A percentile compares a stretch with the other conserved stretches of the same genome.
phyloP scores from a whole-genome alignment of 2,888 invertebrate genomes.

The Chloroclysta siterata region DNA sequence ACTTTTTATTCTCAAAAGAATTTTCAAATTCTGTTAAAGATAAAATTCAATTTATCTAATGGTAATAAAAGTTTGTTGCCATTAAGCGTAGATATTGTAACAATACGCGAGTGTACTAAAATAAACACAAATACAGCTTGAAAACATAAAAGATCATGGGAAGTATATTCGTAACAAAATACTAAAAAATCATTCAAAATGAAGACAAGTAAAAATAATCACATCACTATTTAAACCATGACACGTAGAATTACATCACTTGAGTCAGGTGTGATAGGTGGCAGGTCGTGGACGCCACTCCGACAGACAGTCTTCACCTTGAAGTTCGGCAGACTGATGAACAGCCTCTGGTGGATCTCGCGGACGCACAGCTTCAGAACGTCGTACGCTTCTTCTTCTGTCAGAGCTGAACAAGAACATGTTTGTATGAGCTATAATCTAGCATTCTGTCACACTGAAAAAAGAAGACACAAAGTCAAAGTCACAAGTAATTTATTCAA shows the following conservation, averaged over 20 bases:
- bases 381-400: slow-evolving; percentile 91
- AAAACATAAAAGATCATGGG: too few relatives aligned
- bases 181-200: background rate
- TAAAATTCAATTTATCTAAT: too few relatives aligned
- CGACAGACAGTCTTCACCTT: slow-evolving; percentile 93
- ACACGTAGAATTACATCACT: background rate
- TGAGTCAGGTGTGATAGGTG: slow-evolving; percentile 81
- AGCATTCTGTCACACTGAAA: too few relatives aligned
- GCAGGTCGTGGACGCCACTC: slow-evolving; percentile 90
- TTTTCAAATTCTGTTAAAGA: too few relatives aligned
- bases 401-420: slow-evolving; percentile 84
- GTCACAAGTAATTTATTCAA: too few relatives aligned
- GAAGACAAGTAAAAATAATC: background rate
- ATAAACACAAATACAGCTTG: too few relatives aligned
- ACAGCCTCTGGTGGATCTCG: slow-evolving; percentile 94
- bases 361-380: slow-evolving; percentile 93
- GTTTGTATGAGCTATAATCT: background rate
- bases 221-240: background rate
- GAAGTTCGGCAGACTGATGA: slow-evolving; percentile 95
- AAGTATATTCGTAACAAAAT: background rate
- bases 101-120: too few relatives aligned
- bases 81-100: too few relatives aligned
- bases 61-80: too few relatives aligned
- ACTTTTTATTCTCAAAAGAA: too few relatives aligned
- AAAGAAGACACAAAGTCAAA: too few relatives aligned